Evolutionary conservation across 2,888 invertebrate genomes (phyloP).

Genomic region (Mechanitis mazaeus): DNA sequence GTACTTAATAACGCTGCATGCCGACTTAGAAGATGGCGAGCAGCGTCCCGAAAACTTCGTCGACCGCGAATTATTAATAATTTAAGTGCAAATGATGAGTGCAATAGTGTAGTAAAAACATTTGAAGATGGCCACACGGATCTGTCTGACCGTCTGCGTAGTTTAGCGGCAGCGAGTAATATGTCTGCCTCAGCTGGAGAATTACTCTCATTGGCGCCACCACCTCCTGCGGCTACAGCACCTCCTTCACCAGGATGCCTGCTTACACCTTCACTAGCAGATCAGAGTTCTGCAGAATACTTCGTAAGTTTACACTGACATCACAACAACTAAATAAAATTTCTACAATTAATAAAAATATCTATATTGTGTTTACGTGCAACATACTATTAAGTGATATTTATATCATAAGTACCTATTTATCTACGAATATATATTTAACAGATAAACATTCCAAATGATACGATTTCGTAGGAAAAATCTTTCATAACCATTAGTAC

Average conservation of each 20-base stretch:
- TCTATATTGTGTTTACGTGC: too few relatives aligned
- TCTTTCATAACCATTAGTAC: conserved; percentile 5
- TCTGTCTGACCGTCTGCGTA: conserved; percentile 62
- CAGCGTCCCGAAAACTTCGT: conserved; percentile 69
- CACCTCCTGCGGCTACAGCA: conserved; percentile 66
- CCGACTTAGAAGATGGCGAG: conserved; percentile 69
- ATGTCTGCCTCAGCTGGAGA: conserved; percentile 67
- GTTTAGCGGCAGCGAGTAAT: conserved; percentile 66
- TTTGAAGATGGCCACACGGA: conserved; percentile 60
- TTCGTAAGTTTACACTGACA: conserved; percentile 53
- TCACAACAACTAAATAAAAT: too few relatives aligned
- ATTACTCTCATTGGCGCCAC: conserved; percentile 66
- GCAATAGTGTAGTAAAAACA: conserved; percentile 40
- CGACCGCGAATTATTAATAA: conserved; percentile 71
- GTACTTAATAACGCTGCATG: conserved; percentile 67
- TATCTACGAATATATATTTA: too few relatives aligned
- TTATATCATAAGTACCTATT: too few relatives aligned
- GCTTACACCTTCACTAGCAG: conserved; percentile 64
- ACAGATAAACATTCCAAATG: too few relatives aligned
- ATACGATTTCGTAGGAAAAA: not conserved
- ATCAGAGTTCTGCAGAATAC: conserved; percentile 63
- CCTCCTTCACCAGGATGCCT: conserved; percentile 71
- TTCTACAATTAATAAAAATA: too few relatives aligned
- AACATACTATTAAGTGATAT: too few relatives aligned
- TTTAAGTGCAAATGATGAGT: conserved; percentile 52